These are phyloP conservation scores for Poecilia velifera DNA, from an alignment of 2,797 vertebrate species.

Conservation along the genomic window DNA sequence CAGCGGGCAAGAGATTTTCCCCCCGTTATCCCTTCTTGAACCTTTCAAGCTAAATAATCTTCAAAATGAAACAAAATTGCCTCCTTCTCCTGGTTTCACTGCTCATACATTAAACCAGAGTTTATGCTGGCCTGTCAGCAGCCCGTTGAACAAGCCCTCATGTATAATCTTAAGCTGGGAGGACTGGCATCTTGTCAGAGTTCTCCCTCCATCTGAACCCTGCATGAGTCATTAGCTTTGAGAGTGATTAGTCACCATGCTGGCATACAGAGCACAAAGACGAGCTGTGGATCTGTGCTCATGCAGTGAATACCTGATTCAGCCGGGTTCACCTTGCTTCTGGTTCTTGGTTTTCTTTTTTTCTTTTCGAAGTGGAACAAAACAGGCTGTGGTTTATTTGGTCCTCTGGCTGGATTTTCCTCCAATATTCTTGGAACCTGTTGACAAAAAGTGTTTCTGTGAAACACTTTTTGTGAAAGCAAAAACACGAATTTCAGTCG, in stretches of 20 bases:
- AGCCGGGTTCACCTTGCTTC: slow-evolving; percentile 22
- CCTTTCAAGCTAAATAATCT: slow-evolving; percentile 16
- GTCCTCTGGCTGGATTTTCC: slow-evolving; percentile 4
- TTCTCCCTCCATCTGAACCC: slow-evolving; percentile 47
- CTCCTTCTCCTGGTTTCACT: slow-evolving; percentile 18
- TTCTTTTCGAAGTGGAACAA: slow-evolving; percentile 23
- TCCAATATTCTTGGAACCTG: slow-evolving; percentile 8
- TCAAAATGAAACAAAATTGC: slow-evolving; percentile 31
- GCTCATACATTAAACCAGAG: slow-evolving; percentile 31
- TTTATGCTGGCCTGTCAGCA: slow-evolving; percentile 30
- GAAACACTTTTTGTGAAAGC: slow-evolving; percentile 7
- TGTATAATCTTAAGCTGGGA: slow-evolving; percentile 39
- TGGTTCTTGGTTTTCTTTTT: slow-evolving; percentile 19
- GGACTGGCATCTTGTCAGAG: slow-evolving; percentile 52
- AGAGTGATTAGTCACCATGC: slow-evolving; percentile 69
- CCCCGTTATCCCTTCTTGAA: slow-evolving; percentile 5
- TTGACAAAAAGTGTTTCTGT: slow-evolving; percentile 20
- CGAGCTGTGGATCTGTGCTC: slow-evolving; percentile 37
- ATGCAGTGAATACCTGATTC: slow-evolving; percentile 47
- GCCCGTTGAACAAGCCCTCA: slow-evolving; percentile 48
- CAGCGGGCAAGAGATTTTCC: neutral
- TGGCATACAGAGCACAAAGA: slow-evolving; percentile 42
- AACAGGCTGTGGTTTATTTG: slow-evolving; percentile 21
- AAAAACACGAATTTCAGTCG: slow-evolving; percentile 2
- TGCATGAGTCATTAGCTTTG: slow-evolving; percentile 72